Conservation (phyloP, 2,888 invertebrate species). For the Chrysopilus asiliformis region DNA sequence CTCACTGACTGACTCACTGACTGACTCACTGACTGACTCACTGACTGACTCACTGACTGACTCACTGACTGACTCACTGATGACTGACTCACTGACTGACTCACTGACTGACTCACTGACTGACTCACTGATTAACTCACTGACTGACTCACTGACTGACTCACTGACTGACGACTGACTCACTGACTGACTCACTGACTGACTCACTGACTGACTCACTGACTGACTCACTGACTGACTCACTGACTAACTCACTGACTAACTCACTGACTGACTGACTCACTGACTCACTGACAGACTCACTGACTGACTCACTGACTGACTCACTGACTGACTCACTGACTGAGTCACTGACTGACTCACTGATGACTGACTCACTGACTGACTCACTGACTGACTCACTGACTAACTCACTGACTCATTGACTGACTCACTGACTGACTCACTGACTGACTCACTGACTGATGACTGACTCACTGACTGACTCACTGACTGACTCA, state of each 20-base stretch:
- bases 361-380: too few relatives aligned
- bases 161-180: neutral
- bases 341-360: too few relatives aligned
- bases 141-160: conserved; percentile 2
- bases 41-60: conserved; percentile 3
- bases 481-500: too few relatives aligned
- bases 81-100: conserved; percentile 2
- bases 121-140: too few relatives aligned
- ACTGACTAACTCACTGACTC: too few relatives aligned
- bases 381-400: too few relatives aligned
- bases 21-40: neutral
- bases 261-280: neutral
- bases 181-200: conserved; percentile 2
- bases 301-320: too few relatives aligned
- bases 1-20: neutral
- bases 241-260: neutral
- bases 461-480: too few relatives aligned
- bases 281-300: neutral
- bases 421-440: too few relatives aligned
- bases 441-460: too few relatives aligned
- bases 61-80: conserved; percentile 1
- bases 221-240: conserved; percentile 3
- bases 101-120: conserved; percentile 1
- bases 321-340: too few relatives aligned
- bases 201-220: conserved; percentile 3